phyloP scores from a whole-genome alignment of 2,888 invertebrate species.

The Flexamia atlantica region DNA sequence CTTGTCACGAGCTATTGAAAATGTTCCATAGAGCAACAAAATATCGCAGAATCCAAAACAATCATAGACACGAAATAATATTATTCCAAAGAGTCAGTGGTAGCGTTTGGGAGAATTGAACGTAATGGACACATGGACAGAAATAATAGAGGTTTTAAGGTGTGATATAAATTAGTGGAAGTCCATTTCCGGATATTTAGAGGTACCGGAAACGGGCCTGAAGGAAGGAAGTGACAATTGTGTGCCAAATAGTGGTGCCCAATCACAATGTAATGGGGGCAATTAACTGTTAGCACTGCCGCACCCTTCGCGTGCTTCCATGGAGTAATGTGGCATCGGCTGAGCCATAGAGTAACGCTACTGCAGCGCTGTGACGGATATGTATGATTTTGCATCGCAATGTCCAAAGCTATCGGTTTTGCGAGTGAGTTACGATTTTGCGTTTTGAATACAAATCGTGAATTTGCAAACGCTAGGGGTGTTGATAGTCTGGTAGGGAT shows the following conservation, averaged over 20 bases:
- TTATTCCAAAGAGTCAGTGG: too few species aligned
- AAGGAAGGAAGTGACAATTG: conserved; percentile 55
- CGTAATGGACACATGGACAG: too few species aligned
- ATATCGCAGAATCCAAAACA: too few species aligned
- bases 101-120: too few species aligned
- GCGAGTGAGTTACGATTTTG: neutral
- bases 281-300: conserved; percentile 47
- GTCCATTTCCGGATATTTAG: conserved; percentile 34
- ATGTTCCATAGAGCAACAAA: too few species aligned
- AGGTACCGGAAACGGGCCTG: conserved; percentile 35
- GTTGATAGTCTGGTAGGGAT: neutral
- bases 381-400: conserved; percentile 21
- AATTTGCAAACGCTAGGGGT: neutral
- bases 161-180: conserved; percentile 33
- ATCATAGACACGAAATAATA: too few species aligned
- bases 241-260: conserved; percentile 50
- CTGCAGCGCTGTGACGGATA: conserved; percentile 10
- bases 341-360: conserved; percentile 25
- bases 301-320: conserved; percentile 53
- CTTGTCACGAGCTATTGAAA: too few species aligned
- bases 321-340: conserved; percentile 5
- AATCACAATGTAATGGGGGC: conserved; percentile 52
- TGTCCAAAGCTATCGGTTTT: neutral
- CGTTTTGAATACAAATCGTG: neutral
- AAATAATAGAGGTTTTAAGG: neutral